Evolutionary conservation across 2,113 vertebrate species (phyloP).

Genomic region (Gallinago paraguaiae): DNA sequence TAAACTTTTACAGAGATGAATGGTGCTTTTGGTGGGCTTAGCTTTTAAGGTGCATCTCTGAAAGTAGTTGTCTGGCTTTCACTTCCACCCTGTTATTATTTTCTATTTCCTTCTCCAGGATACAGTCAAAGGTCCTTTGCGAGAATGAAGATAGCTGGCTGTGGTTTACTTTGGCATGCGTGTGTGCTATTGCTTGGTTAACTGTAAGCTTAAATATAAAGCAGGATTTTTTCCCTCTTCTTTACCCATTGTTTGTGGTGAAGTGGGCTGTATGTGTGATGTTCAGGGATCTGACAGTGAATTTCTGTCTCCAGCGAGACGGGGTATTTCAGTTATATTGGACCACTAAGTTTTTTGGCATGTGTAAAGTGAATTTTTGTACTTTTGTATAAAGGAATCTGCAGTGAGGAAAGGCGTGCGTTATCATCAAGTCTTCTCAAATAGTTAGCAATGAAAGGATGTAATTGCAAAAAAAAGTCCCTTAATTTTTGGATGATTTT

Average conservation of each 20-base stretch:
- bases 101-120: not conserved
- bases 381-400: not conserved
- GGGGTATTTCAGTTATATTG: not conserved
- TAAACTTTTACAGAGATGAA: not conserved
- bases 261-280: not conserved
- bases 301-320: not conserved
- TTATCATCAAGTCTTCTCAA: not conserved
- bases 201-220: not conserved
- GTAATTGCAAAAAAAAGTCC: not conserved
- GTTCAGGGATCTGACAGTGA: not conserved
- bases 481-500: not conserved
- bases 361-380: not conserved
- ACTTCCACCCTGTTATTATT: not conserved
- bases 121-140: not conserved
- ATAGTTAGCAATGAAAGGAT: not conserved
- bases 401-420: not conserved
- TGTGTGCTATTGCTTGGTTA: not conserved
- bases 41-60: not conserved
- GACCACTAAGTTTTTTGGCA: not conserved
- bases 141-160: not conserved
- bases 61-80: not conserved
- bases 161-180: not conserved
- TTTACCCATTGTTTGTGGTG: not conserved
- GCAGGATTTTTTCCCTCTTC: not conserved
- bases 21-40: not conserved